Base-by-base conservation (phyloP, 2,888 invertebrate species). In the Alitta virens region DNA sequence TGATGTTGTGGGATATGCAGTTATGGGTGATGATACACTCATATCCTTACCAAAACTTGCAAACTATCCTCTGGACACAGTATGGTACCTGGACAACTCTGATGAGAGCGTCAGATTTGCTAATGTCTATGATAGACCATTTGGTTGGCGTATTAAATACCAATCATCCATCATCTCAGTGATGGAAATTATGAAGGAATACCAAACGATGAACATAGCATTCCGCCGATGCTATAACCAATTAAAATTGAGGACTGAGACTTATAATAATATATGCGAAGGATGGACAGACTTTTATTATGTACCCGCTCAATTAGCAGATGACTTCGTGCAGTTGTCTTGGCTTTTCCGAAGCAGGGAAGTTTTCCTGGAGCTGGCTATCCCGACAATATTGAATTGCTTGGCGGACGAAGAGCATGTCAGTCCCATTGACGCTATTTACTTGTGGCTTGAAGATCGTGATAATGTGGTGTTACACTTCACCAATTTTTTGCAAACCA, bases 341-440 rank as follows among this genome's bases (percentile, higher is more conserved):
- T 43, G 57, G 16, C 9, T 68, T 5, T 70, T 70, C 55, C 56
- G 64, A 5, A n/a, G 58, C 14, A 23, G 64, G n/a, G 24, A 62
- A 18, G 66, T 70, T 9, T 70, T 70, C 40, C 50, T 70, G 24
- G 69, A 70, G 58, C 64, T 70, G 9, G 70, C 69, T 21, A 56
- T 69, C 23, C 66, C 70, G 5, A 66, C 66, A 1, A 60, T 65
- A 1, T 49, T 70, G 2, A 40, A 42, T 9, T 69, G 69, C 38
- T 53, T 70, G 23, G 62, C 40, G 18, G 40, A 21, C 0, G 53
- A 53, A 1, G 60, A 60, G 24, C 55, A 57, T 5, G 33, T 64
- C 12, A 14, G 24, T 46, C n/a, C 59, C 9, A 23, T 70, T n/a
- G 5, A 12, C 14, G 66, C 66, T 7, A 16, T 42, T 7, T 33